Evolutionary conservation across 1,140 invertebrate genomes (phyloP).

Genomic region (Vanessa tameamea): DNA sequence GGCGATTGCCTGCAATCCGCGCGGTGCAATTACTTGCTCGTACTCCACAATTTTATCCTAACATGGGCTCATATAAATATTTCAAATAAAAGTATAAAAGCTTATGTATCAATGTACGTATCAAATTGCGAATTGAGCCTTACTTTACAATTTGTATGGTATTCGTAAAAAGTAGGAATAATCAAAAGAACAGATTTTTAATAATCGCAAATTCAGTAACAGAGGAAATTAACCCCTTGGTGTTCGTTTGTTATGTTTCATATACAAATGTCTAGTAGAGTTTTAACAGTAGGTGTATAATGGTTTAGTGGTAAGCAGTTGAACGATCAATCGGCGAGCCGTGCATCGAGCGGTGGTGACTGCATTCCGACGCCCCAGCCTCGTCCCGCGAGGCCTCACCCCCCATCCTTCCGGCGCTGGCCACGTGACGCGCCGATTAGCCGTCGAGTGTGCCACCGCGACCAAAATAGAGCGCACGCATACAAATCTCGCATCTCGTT

Average conservation of each 20-base stretch:
- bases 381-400: conserved; percentile 65
- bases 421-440: conserved; percentile 79
- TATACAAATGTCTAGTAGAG: neutral
- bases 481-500: conserved; percentile 71
- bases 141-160: neutral
- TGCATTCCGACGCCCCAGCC: conserved; percentile 75
- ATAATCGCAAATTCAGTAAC: neutral
- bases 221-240: neutral
- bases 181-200: neutral
- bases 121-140: neutral
- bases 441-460: conserved; percentile 75
- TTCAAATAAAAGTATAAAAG: neutral
- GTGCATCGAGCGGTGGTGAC: conserved; percentile 75
- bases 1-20: conserved; percentile 77
- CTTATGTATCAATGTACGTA: neutral
- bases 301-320: conserved; percentile 54
- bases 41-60: conserved; percentile 72
- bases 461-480: conserved; percentile 77
- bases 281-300: conserved; percentile 27
- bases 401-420: conserved; percentile 75
- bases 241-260: neutral
- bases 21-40: conserved; percentile 77
- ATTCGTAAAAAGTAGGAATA: too few species aligned
- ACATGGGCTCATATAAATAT: conserved; percentile 42
- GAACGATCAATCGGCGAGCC: conserved; percentile 73